Evolutionary conservation across 2,888 invertebrate species (phyloP).

Genomic region (Ischnura elegans): DNA sequence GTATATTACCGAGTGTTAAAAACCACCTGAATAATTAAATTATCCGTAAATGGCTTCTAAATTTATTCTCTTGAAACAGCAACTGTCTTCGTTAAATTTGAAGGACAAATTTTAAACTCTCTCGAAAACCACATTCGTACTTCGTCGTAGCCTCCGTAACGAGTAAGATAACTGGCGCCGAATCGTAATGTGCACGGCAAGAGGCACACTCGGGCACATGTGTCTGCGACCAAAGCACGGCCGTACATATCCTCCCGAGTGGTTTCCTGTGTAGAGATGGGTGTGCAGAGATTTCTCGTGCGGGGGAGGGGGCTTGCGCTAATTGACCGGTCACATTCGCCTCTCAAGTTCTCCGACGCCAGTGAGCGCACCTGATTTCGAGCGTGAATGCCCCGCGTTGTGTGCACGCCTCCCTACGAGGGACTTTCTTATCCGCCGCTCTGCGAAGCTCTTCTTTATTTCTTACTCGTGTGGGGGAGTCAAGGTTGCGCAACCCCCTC

Average conservation of each 20-base stretch:
- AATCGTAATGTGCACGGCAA: not conserved
- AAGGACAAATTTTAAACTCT: no score
- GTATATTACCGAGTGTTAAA: no score
- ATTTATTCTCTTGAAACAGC: no score
- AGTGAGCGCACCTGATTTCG: not conserved
- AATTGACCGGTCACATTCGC: conserved; percentile 8
- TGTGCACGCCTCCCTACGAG: not conserved
- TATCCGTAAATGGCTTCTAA: no score
- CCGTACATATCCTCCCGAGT: not conserved
- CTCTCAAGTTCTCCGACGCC: not conserved
- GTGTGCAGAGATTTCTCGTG: not conserved
- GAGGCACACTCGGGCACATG: not conserved
- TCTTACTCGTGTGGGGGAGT: not conserved
- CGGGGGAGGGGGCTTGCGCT: not conserved
- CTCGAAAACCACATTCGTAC: no score
- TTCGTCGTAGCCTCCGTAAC: not conserved
- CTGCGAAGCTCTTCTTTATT: not conserved
- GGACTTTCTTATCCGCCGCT: conserved; percentile 7
- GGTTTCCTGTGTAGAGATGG: conserved; percentile 21
- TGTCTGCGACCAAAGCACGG: no score
- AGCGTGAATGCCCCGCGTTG: not conserved
- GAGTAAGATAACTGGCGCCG: not conserved
- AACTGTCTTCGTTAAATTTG: no score
- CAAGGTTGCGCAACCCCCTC: not conserved
- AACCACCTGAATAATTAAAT: no score